These are phyloP conservation scores for Drosophila arawakana DNA, from an alignment of 1,140 invertebrate species.

Conservation along the genomic window DNA sequence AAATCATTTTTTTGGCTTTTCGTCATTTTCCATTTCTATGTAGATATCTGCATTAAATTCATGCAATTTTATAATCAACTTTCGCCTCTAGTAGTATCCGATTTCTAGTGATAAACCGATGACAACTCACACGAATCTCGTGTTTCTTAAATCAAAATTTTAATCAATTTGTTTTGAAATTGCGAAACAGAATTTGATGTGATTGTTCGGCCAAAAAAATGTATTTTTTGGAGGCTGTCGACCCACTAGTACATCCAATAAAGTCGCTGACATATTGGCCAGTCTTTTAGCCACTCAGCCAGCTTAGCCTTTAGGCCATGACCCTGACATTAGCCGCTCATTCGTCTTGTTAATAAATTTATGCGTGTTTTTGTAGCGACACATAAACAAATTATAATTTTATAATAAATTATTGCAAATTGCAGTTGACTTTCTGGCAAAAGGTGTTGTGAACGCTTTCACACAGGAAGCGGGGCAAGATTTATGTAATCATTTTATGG, in stretches of 20 bases:
- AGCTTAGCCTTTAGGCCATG: constrained; percentile 51
- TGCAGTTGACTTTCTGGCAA: constrained; percentile 36
- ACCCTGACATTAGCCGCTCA: constrained; percentile 59
- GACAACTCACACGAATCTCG: constrained; percentile 35
- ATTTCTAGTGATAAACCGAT: constrained; percentile 25
- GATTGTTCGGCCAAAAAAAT: background rate
- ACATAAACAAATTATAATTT: constrained; percentile 41
- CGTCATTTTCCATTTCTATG: constrained; percentile 73
- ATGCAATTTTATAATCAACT: constrained; percentile 46
- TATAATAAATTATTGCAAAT: constrained; percentile 30
- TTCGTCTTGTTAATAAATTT: constrained; percentile 42
- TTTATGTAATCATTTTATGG: constrained; percentile 66
- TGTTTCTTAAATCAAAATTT: constrained; percentile 7
- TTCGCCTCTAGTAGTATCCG: constrained; percentile 43
- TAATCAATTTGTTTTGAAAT: background rate
- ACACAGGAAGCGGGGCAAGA: constrained; percentile 64
- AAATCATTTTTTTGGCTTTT: constrained; percentile 22
- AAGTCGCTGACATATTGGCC: constrained; percentile 37
- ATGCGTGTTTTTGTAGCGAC: constrained; percentile 57
- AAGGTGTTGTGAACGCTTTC: constrained; percentile 67
- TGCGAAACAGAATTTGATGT: too few species aligned
- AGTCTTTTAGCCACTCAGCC: constrained; percentile 4
- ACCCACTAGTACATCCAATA: background rate
- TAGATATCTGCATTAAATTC: constrained; percentile 47
- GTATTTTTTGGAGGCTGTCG: background rate